These are phyloP conservation scores for Uropetala carovei DNA, from an alignment of 2,888 invertebrate species.

Conservation along the genomic window DNA sequence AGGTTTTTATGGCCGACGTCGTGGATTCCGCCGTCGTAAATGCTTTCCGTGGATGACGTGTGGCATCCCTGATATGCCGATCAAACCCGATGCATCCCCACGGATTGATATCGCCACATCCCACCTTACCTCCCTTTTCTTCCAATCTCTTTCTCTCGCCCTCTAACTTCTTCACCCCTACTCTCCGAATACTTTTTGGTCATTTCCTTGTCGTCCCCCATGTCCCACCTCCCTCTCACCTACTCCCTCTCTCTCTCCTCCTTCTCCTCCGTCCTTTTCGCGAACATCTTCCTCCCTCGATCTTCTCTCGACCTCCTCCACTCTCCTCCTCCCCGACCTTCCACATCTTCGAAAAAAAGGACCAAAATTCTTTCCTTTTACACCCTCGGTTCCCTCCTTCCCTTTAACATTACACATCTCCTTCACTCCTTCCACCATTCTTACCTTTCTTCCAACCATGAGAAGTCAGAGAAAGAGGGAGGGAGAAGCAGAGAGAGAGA, in stretches of 20 bases:
- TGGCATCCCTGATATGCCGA: too few species aligned
- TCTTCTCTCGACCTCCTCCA: neutral
- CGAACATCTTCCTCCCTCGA: neutral
- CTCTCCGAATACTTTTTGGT: neutral
- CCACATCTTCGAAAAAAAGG: constrained; percentile 3
- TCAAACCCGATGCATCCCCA: too few species aligned
- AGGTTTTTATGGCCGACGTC: too few species aligned
- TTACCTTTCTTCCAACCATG: constrained; percentile 23
- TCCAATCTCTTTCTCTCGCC: neutral
- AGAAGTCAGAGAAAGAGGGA: neutral
- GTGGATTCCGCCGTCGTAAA: too few species aligned
- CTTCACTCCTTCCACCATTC: neutral
- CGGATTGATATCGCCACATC: too few species aligned
- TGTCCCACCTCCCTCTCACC: neutral
- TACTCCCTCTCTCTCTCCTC: neutral
- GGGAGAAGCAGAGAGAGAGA: neutral
- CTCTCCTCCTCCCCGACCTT: constrained; percentile 1
- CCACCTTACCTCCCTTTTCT: too few species aligned
- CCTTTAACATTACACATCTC: neutral
- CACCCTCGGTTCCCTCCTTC: constrained; percentile 19
- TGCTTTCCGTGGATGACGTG: too few species aligned
- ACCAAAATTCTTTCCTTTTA: constrained; percentile 11
- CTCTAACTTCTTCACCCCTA: neutral
- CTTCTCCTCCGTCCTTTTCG: neutral
- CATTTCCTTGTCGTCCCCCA: neutral